Conservation (phyloP, 1,140 invertebrate genomes). For the Antheraea mylitta region DNA sequence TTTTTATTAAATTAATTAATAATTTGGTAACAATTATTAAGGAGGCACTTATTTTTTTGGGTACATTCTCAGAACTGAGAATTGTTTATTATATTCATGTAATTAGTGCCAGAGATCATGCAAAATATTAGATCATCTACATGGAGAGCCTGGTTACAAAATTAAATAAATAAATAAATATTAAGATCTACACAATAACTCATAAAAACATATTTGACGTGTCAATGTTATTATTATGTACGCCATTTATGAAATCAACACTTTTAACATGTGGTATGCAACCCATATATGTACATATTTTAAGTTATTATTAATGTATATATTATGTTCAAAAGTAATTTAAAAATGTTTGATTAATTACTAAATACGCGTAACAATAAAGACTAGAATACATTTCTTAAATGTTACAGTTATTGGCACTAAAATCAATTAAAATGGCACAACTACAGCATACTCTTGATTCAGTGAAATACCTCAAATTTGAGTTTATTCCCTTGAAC, state of each 20-base stretch:
- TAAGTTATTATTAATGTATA: conserved; percentile 35
- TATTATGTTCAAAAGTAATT: conserved; percentile 65
- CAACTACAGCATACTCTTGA: conserved; percentile 57
- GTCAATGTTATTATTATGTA: conserved; percentile 24
- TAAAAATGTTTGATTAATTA: conserved; percentile 72
- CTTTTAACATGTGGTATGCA: conserved; percentile 47
- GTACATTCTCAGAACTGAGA: background rate
- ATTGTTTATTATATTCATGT: background rate
- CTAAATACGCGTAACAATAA: conserved; percentile 76
- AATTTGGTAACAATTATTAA: background rate
- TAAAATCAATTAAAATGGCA: conserved; percentile 72
- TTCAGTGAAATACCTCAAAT: conserved; percentile 21
- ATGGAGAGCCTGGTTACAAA: conserved; percentile 11
- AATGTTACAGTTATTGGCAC: conserved; percentile 76
- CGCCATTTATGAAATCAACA: conserved; percentile 32
- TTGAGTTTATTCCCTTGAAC: background rate
- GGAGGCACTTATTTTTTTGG: background rate
- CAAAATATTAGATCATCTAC: background rate
- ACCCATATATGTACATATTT: conserved; percentile 59
- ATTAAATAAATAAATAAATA: conserved; percentile 20
- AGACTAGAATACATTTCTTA: conserved; percentile 76
- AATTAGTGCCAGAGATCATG: background rate
- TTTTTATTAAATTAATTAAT: background rate
- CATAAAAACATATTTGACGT: conserved; percentile 28
- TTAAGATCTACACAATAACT: conserved; percentile 31